Conservation (phyloP, 1,140 invertebrate genomes). For the Palaemon carinicauda region DNA sequence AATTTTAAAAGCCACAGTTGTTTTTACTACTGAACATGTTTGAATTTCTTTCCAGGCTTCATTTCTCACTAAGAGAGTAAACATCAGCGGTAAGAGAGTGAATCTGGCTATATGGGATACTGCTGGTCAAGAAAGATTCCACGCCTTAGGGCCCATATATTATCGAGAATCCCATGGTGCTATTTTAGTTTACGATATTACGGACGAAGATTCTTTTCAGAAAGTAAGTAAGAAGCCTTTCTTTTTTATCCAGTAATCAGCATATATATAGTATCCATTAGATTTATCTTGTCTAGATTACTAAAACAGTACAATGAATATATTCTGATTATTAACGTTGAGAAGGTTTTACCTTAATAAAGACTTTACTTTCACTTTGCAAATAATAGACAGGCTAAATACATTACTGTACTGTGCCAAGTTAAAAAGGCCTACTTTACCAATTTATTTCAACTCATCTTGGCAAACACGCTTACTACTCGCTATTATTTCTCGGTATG, state of each 20-base stretch:
- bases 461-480: too few relatives aligned
- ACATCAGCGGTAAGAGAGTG: slow-evolving; percentile 86
- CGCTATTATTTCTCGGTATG: too few relatives aligned
- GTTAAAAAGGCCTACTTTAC: too few relatives aligned
- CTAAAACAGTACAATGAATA: too few relatives aligned
- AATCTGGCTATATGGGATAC: slow-evolving; percentile 98
- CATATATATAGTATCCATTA: neutral
- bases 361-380: too few relatives aligned
- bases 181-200: slow-evolving; percentile 98
- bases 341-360: too few relatives aligned
- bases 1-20: slow-evolving; percentile 13
- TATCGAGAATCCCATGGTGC: slow-evolving; percentile 98
- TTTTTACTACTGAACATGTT: slow-evolving; percentile 11
- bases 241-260: neutral
- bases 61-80: slow-evolving; percentile 95
- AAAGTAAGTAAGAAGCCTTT: slow-evolving; percentile 73
- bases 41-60: slow-evolving; percentile 81
- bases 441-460: too few relatives aligned
- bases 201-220: slow-evolving; percentile 95
- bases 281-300: too few relatives aligned
- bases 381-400: too few relatives aligned
- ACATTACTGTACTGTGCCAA: too few relatives aligned
- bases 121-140: slow-evolving; percentile 94
- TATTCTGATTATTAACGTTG: too few relatives aligned
- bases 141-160: slow-evolving; percentile 96